A percentile compares a stretch with the other conserved stretches of the same genome.
Conservation (phyloP, 2,113 vertebrate species). For the Phalacrocorax carbo region DNA sequence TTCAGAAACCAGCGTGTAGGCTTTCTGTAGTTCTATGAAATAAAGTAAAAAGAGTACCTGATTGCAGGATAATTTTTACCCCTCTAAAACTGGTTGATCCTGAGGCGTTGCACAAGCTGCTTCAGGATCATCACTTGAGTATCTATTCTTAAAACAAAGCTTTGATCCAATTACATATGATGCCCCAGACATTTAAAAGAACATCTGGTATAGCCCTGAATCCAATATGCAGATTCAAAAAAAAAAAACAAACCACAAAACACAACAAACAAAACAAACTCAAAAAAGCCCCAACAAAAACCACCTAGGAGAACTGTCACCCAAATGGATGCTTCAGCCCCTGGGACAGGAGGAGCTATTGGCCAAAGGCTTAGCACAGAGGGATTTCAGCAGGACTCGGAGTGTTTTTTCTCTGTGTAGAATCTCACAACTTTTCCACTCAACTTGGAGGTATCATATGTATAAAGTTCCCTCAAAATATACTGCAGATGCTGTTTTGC, state of each 20-base stretch:
- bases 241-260: background rate
- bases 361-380: background rate
- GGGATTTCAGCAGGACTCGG: background rate
- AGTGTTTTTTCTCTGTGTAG: background rate
- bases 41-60: background rate
- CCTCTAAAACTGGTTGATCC: background rate
- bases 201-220: background rate
- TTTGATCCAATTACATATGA: background rate
- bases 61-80: background rate
- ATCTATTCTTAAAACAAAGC: background rate
- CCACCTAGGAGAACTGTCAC: background rate
- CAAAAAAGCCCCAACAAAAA: background rate
- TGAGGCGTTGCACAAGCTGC: background rate
- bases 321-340: background rate
- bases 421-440: background rate
- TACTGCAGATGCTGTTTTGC: background rate
- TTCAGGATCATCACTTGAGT: background rate
- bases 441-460: background rate
- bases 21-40: background rate
- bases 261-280: no score
- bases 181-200: background rate
- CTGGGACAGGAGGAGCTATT: background rate
- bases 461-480: background rate
- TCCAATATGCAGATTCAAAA: background rate
- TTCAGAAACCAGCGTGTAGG: background rate